phyloP scores from a whole-genome alignment of 2,797 vertebrate genomes.

The Chlorospingus semifuscus region DNA sequence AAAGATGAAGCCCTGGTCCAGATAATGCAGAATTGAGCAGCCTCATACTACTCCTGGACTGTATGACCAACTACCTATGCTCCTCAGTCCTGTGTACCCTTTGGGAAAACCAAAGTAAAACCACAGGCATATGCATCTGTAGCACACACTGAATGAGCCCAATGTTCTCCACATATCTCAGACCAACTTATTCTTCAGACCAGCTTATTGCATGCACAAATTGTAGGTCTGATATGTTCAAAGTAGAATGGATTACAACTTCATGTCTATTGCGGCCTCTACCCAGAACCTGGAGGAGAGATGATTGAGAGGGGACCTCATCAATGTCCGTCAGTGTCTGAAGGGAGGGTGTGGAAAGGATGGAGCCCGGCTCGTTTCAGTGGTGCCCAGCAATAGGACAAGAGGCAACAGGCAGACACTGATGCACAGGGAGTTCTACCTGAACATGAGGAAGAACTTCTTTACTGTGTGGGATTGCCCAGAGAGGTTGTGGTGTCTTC shows the following conservation, averaged over 20 bases:
- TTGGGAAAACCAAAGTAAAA: neutral
- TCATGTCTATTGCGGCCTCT: neutral
- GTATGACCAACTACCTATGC: neutral
- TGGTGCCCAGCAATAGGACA: neutral
- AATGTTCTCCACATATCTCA: neutral
- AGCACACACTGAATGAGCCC: neutral
- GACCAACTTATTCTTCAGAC: neutral
- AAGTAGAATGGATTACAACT: neutral
- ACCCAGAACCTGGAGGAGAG: neutral
- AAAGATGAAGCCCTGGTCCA: neutral
- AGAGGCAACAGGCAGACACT: neutral
- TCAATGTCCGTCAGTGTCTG: neutral
- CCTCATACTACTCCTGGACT: neutral
- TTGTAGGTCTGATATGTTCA: neutral
- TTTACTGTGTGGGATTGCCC: neutral
- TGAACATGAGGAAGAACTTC: neutral
- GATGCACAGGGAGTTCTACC: neutral
- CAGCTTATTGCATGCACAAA: neutral
- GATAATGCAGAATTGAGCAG: neutral
- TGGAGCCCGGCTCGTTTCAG: fast-evolving
- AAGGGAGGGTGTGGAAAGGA: neutral
- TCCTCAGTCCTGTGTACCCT: neutral
- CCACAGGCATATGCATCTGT: neutral
- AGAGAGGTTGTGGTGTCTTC: neutral
- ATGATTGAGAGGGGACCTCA: neutral